Conservation (phyloP, 2,797 vertebrate species). For the Psittacula derbiana region DNA sequence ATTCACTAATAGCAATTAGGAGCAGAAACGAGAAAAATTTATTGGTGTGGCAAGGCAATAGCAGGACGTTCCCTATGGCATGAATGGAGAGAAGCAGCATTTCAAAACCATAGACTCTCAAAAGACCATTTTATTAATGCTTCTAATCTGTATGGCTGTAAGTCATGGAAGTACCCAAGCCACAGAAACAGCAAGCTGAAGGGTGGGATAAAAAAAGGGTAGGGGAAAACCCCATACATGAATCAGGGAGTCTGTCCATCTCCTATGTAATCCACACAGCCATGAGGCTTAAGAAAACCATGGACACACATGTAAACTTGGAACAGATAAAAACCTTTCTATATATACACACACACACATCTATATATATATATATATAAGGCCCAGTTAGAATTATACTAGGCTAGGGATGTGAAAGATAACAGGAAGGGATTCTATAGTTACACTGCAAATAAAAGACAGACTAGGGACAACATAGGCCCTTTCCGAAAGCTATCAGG, state of each 20-base stretch:
- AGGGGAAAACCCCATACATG: too few species aligned
- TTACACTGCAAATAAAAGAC: too few species aligned
- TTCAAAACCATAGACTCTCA: not conserved
- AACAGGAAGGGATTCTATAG: too few species aligned
- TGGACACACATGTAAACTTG: not conserved
- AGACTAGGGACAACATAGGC: too few species aligned
- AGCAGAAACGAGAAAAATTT: not conserved
- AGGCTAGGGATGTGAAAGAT: too few species aligned
- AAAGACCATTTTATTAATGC: not conserved
- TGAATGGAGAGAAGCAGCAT: not conserved
- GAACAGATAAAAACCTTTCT: not conserved
- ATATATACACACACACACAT: rapidly evolving
- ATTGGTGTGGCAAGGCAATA: not conserved
- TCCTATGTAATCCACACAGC: not conserved
- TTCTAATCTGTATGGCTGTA: not conserved
- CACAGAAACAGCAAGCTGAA: not conserved
- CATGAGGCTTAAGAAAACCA: not conserved
- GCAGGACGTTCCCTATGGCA: not conserved
- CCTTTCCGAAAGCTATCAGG: too few species aligned
- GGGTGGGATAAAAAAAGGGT: not conserved
- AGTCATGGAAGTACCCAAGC: not conserved
- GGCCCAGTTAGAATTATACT: too few species aligned
- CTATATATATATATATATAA: too few species aligned
- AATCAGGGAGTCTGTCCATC: not conserved
- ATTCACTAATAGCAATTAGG: not conserved